Conservation (phyloP, 1,140 invertebrate genomes). For the Laupala kohalensis region DNA sequence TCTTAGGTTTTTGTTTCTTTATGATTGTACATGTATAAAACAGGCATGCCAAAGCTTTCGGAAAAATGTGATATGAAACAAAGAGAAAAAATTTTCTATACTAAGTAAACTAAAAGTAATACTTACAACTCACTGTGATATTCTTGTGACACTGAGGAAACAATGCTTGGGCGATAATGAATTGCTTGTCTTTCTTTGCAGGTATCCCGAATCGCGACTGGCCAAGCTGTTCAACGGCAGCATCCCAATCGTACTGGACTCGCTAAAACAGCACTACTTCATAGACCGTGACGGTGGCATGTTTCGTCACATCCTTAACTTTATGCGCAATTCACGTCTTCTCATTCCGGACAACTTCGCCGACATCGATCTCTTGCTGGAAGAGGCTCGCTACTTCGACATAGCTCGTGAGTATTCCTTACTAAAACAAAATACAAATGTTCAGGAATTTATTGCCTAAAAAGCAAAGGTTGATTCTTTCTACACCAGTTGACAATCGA, state of each 20-base stretch:
- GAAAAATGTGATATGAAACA: too few species aligned
- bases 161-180: not conserved
- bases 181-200: constrained; percentile 31
- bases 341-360: constrained; percentile 76
- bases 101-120: too few species aligned
- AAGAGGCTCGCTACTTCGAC: constrained; percentile 87
- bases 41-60: too few species aligned
- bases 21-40: too few species aligned
- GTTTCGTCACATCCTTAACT: constrained; percentile 93
- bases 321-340: constrained; percentile 78
- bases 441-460: too few species aligned
- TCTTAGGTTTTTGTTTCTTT: too few species aligned
- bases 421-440: too few species aligned
- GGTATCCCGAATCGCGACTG: constrained; percentile 82
- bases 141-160: not conserved
- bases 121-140: too few species aligned
- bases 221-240: constrained; percentile 91
- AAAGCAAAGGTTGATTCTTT: too few species aligned
- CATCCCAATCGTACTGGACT: constrained; percentile 91
- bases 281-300: constrained; percentile 91
- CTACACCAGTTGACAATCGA: too few species aligned
- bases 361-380: constrained; percentile 77
- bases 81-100: too few species aligned
- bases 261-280: constrained; percentile 95
- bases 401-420: constrained; percentile 70